Base-by-base conservation (phyloP, 2,113 vertebrate genomes). In the Elephas maximus region DNA sequence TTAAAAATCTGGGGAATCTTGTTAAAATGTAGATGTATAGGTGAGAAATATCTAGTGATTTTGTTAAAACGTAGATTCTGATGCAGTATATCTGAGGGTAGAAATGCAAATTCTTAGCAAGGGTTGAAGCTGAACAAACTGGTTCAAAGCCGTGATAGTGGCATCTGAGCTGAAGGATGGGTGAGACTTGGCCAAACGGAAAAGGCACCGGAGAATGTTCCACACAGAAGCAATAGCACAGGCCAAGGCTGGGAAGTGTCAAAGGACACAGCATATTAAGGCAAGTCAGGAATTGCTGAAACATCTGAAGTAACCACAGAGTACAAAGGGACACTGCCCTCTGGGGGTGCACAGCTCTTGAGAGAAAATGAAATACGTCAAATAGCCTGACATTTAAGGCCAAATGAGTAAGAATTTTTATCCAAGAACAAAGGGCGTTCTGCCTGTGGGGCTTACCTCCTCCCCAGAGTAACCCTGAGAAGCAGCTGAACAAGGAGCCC, bases 371-470 rank as follows among this genome's bases (percentile, higher is more conserved):
- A 73, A 71, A 30, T 5, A 28, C 4, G 23, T 84, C 71, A 81
- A 44, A 80, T 73, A 41, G 62, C 37, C 71, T 88, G 11, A 67
- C 57, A 71, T 93, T 87, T 85, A 77, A 88, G 80, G 51, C 65
- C 45, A 94, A 74, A 51, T 90, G 41, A 24, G 10, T 62, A 90
- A 45, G 84, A 62, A 63, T 88, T 95, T 92, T 91, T 94, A 95
- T 81, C 28, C 0, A 48, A 65, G 51, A 77, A 83, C 28, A 69
- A 94, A 96, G 30, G 90, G 28, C 4, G 8, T 89, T 77, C 69
- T 76, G 51, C 74, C 73, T 80, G 45, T 95, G 17, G 30, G 10
- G 84, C 83, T 87, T 8, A 37, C 65, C 5, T 88, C 28, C 69
- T 93, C 71, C 41, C 77, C 62, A 73, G 2, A 73, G 45, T 6